These are phyloP conservation scores for Ptyas mucosa DNA, from an alignment of 2,113 vertebrate species.

Conservation along the genomic window DNA sequence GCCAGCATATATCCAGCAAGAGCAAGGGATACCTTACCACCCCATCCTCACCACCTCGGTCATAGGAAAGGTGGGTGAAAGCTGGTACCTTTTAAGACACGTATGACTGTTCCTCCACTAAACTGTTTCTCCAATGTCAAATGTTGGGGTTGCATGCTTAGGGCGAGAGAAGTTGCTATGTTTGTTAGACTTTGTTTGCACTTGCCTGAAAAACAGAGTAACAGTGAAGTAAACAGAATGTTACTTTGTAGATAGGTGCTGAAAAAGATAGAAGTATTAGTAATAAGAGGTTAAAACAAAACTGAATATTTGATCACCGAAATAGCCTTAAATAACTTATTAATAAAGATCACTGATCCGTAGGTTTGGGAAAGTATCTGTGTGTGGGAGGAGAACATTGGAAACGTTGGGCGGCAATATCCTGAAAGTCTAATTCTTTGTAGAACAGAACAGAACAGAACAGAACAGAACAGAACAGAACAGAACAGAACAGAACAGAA, in stretches of 20 bases:
- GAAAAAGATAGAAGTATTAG: neutral
- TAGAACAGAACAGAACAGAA: neutral
- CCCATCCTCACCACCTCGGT: neutral
- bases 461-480: too few species aligned
- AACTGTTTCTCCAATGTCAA: neutral
- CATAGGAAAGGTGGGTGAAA: slow-evolving; percentile 36
- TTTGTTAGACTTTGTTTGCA: neutral
- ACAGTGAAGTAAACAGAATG: neutral
- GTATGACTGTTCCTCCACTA: too few species aligned
- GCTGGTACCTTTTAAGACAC: too few species aligned
- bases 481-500: too few species aligned
- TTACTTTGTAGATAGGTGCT: neutral
- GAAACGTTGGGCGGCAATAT: neutral
- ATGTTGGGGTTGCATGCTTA: neutral
- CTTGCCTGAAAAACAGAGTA: neutral
- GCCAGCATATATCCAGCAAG: neutral
- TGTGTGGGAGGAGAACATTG: neutral
- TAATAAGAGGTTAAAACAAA: neutral
- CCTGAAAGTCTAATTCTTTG: neutral
- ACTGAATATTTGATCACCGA: neutral
- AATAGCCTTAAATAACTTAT: neutral
- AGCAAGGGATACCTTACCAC: slow-evolving; percentile 14
- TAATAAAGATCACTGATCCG: neutral
- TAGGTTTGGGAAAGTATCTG: neutral
- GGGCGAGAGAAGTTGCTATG: neutral